These are phyloP conservation scores for Parauchenoglanis punctatus DNA, from an alignment of 2,797 vertebrate genomes.

Conservation along the genomic window DNA sequence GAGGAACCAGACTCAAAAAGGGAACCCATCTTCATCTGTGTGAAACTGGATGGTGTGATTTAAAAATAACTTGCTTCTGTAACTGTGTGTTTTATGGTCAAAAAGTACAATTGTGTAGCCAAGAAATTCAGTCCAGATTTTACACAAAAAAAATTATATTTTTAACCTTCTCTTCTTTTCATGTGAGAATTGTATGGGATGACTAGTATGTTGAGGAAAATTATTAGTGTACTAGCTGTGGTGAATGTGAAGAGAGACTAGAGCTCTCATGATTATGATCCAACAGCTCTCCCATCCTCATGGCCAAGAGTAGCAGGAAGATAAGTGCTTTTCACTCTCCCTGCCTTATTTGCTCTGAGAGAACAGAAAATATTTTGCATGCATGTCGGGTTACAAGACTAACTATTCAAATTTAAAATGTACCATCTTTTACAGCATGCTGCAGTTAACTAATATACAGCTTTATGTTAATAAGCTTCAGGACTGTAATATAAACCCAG, in stretches of 20 bases:
- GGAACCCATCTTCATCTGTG: no score
- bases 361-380: slow-evolving; percentile 5
- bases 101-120: no score
- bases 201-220: not conserved
- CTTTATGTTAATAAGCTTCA: not conserved
- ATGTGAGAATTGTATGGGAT: not conserved
- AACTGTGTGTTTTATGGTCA: no score
- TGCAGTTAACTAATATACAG: not conserved
- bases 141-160: not conserved
- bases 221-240: not conserved
- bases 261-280: slow-evolving; percentile 13
- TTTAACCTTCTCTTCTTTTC: not conserved
- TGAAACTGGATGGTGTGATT: no score
- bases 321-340: slow-evolving; percentile 12
- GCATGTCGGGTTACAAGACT: not conserved
- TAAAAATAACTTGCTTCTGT: no score
- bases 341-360: slow-evolving; percentile 10
- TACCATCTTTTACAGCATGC: not conserved
- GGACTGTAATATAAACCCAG: not conserved
- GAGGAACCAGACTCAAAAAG: no score
- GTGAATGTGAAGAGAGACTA: slow-evolving; percentile 4
- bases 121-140: no score
- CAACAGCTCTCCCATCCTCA: slow-evolving; percentile 6
- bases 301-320: slow-evolving; percentile 6
- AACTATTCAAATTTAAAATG: slow-evolving; percentile 34